Evolutionary conservation across 2,888 invertebrate species (phyloP).

Genomic region (Hoplodrina ambigua): DNA sequence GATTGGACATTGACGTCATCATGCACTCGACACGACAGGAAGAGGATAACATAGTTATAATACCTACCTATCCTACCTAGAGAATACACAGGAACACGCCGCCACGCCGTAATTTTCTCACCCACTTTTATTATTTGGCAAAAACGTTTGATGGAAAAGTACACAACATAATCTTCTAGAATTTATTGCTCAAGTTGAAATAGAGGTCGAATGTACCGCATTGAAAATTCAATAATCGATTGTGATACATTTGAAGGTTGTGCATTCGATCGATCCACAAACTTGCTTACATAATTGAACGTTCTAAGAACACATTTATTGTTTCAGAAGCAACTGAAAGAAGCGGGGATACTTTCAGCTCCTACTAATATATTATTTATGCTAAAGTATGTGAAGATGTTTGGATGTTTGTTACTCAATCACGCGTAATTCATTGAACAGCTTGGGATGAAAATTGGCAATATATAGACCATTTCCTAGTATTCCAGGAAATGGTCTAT

Average conservation of each 20-base stretch:
- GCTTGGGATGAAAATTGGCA: no score
- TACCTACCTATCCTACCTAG: background rate
- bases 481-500: no score
- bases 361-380: no score
- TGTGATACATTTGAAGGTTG: constrained; percentile 3
- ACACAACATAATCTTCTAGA: constrained; percentile 6
- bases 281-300: constrained; percentile 36
- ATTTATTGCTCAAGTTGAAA: constrained; percentile 16
- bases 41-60: background rate
- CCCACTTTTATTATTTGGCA: background rate
- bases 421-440: no score
- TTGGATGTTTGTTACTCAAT: no score
- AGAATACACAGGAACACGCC: background rate
- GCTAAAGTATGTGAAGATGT: no score
- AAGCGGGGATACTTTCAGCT: background rate
- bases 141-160: constrained; percentile 8
- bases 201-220: constrained; percentile 29
- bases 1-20: constrained; percentile 1
- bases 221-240: constrained; percentile 34
- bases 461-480: no score
- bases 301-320: constrained; percentile 18
- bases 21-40: constrained; percentile 2
- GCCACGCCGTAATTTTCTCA: no score
- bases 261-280: constrained; percentile 33
- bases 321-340: constrained; percentile 25